Evolutionary conservation across 2,797 vertebrate species (phyloP).

Genomic region (Onychomys arenicola): DNA sequence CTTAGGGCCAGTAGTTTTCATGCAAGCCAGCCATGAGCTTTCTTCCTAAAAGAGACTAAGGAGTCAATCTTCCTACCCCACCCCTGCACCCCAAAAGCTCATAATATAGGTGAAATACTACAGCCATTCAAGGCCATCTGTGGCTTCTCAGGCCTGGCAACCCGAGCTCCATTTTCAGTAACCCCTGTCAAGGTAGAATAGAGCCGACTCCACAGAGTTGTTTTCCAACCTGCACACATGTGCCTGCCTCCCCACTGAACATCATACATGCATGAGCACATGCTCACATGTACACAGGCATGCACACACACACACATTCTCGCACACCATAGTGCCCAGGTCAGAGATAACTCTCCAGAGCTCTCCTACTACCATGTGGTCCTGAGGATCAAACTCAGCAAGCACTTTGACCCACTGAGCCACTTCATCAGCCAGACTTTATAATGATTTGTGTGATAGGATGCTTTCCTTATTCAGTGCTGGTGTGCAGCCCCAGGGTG

Average conservation of each 20-base stretch:
- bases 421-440: background rate
- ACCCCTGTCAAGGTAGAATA: background rate
- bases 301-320: background rate
- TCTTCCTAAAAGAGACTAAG: constrained; percentile 42
- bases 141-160: background rate
- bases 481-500: background rate
- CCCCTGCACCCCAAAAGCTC: background rate
- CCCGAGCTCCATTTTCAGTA: background rate
- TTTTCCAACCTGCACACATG: background rate
- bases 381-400: background rate
- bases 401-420: background rate
- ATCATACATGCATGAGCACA: rapidly evolving
- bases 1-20: background rate
- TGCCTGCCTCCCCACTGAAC: background rate
- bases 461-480: background rate
- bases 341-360: background rate
- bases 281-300: background rate
- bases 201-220: background rate
- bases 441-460: too few relatives aligned
- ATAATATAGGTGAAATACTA: background rate
- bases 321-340: background rate
- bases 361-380: background rate
- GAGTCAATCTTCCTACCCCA: background rate
- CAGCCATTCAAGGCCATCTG: background rate
- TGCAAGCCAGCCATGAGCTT: background rate